Percentiles rank a stretch among this genome's conserved stretches.
These are phyloP conservation scores for Conomelus anceps DNA, from an alignment of 2,888 invertebrate genomes.

Conservation along the genomic window DNA sequence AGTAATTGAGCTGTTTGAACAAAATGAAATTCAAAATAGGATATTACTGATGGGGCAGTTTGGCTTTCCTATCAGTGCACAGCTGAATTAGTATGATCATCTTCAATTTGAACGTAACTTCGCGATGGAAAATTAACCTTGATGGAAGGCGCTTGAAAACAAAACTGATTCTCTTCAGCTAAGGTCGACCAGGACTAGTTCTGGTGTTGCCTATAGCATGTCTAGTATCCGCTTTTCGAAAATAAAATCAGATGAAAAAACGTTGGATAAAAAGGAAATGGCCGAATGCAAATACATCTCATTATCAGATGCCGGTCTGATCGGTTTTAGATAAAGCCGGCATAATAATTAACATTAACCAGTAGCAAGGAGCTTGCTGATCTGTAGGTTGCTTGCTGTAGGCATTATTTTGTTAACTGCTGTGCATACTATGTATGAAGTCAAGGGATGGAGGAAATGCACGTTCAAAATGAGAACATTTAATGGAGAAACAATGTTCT, in stretches of 20 bases:
- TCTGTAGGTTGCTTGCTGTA: not conserved
- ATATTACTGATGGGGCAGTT: no score
- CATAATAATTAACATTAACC: not conserved
- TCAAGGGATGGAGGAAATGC: no score
- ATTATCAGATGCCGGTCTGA: not conserved
- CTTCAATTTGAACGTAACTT: not conserved
- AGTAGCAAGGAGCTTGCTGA: not conserved
- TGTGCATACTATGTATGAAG: not conserved
- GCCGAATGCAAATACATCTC: not conserved
- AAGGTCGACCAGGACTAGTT: not conserved
- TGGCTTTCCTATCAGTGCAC: not conserved
- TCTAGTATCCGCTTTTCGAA: not conserved
- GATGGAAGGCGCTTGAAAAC: not conserved
- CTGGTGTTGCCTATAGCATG: not conserved
- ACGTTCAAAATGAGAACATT: not conserved
- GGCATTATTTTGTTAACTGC: no score
- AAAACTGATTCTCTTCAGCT: not conserved
- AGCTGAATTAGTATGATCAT: not conserved
- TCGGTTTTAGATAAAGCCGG: not conserved
- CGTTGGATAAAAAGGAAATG: not conserved
- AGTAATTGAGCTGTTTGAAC: no score
- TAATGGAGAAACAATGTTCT: not conserved
- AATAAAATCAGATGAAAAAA: not conserved
- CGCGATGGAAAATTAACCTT: not conserved
- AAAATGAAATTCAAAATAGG: no score